Percentiles rank a stretch among this genome's conserved stretches.
These are phyloP conservation scores for Ramphastos sulfuratus DNA, from an alignment of 2,113 vertebrate genomes.

Conservation along the genomic window DNA sequence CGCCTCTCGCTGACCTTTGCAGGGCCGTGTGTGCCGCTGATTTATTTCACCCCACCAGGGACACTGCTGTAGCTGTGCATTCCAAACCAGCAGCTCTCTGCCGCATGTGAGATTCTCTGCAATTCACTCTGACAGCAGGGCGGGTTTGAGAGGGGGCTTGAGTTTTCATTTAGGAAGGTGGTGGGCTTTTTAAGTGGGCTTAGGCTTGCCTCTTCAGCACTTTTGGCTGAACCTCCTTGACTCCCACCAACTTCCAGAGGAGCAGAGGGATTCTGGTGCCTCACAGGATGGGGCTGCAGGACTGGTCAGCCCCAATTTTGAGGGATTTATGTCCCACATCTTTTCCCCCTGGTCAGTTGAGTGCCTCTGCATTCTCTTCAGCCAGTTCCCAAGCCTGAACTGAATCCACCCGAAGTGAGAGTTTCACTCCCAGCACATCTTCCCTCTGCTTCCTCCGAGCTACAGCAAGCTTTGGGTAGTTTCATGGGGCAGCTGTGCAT, in stretches of 20 bases:
- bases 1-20: neutral
- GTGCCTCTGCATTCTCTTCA: neutral
- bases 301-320: neutral
- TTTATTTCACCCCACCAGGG: neutral
- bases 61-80: neutral
- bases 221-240: neutral
- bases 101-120: neutral
- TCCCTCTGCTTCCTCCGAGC: neutral
- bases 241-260: neutral
- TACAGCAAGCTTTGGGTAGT: neutral
- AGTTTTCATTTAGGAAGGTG: neutral
- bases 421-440: neutral
- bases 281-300: neutral
- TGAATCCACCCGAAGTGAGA: neutral
- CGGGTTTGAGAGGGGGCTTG: neutral
- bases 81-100: neutral
- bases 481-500: neutral
- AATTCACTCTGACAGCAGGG: neutral
- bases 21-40: neutral
- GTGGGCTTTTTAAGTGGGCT: neutral
- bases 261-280: fast-evolving
- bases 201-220: neutral
- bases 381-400: neutral
- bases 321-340: neutral
- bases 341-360: neutral